Evolutionary conservation across 2,888 invertebrate species (phyloP).

Genomic region (Drosophila paucipuncta): DNA sequence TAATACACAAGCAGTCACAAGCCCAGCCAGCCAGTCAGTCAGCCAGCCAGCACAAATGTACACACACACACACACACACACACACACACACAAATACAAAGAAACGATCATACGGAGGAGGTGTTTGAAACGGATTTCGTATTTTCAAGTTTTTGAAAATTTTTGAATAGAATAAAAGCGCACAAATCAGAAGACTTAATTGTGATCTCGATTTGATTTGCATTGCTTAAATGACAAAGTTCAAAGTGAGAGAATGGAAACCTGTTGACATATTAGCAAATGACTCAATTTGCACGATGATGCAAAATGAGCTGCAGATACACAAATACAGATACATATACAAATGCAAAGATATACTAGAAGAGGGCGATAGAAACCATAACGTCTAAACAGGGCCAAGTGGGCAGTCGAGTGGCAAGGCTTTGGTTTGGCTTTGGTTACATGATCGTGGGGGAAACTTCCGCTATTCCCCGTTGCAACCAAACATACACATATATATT

Average conservation of each 20-base stretch:
- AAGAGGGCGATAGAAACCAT: constrained; percentile 2
- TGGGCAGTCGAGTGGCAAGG: constrained; percentile 64
- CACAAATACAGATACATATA: neutral
- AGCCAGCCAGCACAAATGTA: constrained; percentile 14
- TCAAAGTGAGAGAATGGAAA: constrained; percentile 29
- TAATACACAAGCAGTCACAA: constrained; percentile 59
- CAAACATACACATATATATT: neutral
- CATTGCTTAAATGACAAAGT: constrained; percentile 54
- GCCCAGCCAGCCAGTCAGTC: constrained; percentile 10
- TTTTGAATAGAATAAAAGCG: constrained; percentile 17
- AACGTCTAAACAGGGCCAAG: constrained; percentile 46
- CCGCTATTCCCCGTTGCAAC: constrained; percentile 13
- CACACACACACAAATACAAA: constrained; percentile 14
- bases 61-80: constrained; percentile 19
- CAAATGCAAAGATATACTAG: neutral
- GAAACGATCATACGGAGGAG: constrained; percentile 4
- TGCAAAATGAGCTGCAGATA: neutral
- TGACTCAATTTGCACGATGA: constrained; percentile 54
- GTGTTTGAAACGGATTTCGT: constrained; percentile 32
- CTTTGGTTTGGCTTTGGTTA: constrained; percentile 24
- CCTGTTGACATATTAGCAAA: constrained; percentile 37
- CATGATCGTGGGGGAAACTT: constrained; percentile 28
- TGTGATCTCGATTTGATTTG: constrained; percentile 19
- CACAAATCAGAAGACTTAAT: constrained; percentile 14
- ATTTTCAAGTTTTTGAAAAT: constrained; percentile 34